Base-by-base conservation (phyloP, 1,140 invertebrate species). In the Pemphigus obesinymphae region DNA sequence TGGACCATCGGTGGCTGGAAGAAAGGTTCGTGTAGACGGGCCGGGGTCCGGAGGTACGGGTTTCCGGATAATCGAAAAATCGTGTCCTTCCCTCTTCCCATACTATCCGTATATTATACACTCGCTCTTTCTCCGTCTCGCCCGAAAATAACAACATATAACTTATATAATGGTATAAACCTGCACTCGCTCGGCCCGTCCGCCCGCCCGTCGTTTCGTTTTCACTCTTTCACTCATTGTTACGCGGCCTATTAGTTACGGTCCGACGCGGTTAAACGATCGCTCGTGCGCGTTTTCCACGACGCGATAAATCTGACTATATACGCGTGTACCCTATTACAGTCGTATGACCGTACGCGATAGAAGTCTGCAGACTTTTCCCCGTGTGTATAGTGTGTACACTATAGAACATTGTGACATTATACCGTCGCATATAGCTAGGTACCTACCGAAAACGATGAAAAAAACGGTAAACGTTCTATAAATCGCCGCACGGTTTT, bases 21-120 rank as follows among this genome's bases (percentile, higher is more conserved):
- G n/a, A n/a, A n/a, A n/a, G n/a, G n/a, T n/a, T n/a, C n/a, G n/a
- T n/a, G n/a, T n/a, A n/a, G 26, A 61, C 58, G 58, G 10, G 37
- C n/a, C 17, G 40, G 68, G 4, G 68, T 11, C 37, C 3, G 5
- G 29, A 31, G 6, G 45, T 1, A 17, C 50, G 23, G 34, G 72
- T 78, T 78, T 78, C 75, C 53, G 29, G 34, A 78, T 78, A 78
- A 78, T 55, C 31, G 75, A 78, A 78, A 78, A 78, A 55, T 58
- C 75, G 75, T 78, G 75, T 40, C 53, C n/a, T 43, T n/a, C 13
- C 13, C 6, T 15, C 7, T 31, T 29, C 26, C 15, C 8, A 8
- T 37, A 40, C 34, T 37, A n/a, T n/a, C 63, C 8, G 13, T 3
- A 34, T 37, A 20, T 10, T 20, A 17, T 3, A 29, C 1, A 15